A percentile compares a stretch with the other conserved stretches of the same genome.
Evolutionary conservation across 2,888 invertebrate genomes (phyloP).

Genomic region (Schrankia costaestrigalis): DNA sequence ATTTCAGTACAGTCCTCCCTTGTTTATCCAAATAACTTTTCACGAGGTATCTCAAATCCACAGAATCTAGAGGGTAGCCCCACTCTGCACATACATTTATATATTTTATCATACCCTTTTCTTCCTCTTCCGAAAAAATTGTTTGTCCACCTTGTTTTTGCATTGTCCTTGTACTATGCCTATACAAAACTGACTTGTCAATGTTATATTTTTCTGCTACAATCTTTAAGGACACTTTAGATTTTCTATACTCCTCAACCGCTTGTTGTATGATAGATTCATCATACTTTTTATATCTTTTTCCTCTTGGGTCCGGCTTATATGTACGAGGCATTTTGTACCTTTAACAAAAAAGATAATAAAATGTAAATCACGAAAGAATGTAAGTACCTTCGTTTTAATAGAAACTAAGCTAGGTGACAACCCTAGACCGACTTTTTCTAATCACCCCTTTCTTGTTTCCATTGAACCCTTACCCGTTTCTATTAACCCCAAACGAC

Average conservation of each 20-base stretch:
- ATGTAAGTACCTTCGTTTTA: no score
- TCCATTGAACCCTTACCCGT: slow-evolving; percentile 7
- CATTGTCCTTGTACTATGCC: slow-evolving; percentile 16
- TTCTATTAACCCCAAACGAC: slow-evolving; percentile 6
- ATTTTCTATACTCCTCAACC: slow-evolving; percentile 3
- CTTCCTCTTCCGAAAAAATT: slow-evolving; percentile 15
- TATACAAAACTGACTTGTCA: slow-evolving; percentile 15
- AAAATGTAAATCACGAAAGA: no score
- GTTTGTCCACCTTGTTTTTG: slow-evolving; percentile 26
- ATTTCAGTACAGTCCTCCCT: slow-evolving; percentile 16
- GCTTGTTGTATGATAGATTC: slow-evolving; percentile 7
- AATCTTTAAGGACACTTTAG: slow-evolving; percentile 1
- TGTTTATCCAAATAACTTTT: slow-evolving; percentile 25
- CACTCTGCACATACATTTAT: slow-evolving; percentile 29
- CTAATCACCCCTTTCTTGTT: slow-evolving; percentile 9
- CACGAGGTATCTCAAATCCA: slow-evolving; percentile 21
- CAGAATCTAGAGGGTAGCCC: slow-evolving; percentile 26
- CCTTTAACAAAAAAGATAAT: no score
- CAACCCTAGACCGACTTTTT: slow-evolving; percentile 5
- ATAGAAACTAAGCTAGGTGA: not conserved
- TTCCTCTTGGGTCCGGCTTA: slow-evolving; percentile 2
- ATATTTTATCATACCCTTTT: slow-evolving; percentile 20
- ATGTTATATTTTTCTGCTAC: slow-evolving; percentile 15
- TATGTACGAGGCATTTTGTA: slow-evolving; percentile 6
- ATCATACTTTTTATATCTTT: slow-evolving; percentile 10